phyloP scores from a whole-genome alignment of 2,888 invertebrate species.

The Drosophila melanosoma region DNA sequence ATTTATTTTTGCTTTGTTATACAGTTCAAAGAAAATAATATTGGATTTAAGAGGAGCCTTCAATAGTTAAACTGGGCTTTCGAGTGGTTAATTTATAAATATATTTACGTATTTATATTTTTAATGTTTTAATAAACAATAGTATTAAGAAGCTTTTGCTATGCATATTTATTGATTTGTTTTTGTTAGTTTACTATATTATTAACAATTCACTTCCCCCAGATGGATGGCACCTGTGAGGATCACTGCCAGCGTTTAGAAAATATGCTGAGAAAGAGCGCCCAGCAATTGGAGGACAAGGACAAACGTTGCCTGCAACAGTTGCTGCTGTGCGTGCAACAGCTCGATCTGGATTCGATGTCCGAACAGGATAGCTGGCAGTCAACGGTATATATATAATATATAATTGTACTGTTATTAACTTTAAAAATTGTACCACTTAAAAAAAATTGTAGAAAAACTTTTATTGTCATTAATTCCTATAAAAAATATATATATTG shows the following conservation, averaged over 20 bases:
- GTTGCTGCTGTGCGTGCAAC: slow-evolving; percentile 87
- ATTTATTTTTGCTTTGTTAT: neutral
- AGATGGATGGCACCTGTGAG: slow-evolving; percentile 69
- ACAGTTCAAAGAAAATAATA: neutral
- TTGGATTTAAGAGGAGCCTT: neutral
- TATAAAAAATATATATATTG: neutral
- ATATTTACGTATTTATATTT: neutral
- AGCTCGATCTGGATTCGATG: slow-evolving; percentile 86
- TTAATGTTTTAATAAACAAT: neutral
- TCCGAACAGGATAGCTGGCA: slow-evolving; percentile 70
- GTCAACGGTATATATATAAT: slow-evolving; percentile 30
- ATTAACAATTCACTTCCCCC: neutral
- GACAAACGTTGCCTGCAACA: slow-evolving; percentile 88
- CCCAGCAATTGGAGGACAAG: slow-evolving; percentile 72
- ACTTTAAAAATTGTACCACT: neutral
- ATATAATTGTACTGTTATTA: neutral
- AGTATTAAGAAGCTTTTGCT: neutral
- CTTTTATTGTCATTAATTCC: neutral
- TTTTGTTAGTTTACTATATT: neutral
- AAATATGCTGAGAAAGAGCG: slow-evolving; percentile 49
- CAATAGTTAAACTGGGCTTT: neutral
- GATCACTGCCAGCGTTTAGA: slow-evolving; percentile 66
- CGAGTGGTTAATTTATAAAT: neutral
- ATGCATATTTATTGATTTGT: neutral
- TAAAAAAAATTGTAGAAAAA: neutral